Evolutionary conservation across 1,140 invertebrate species (phyloP), one percentile per base, ranked within the genome.

Genomic region (Eurosta solidaginis): DNA sequence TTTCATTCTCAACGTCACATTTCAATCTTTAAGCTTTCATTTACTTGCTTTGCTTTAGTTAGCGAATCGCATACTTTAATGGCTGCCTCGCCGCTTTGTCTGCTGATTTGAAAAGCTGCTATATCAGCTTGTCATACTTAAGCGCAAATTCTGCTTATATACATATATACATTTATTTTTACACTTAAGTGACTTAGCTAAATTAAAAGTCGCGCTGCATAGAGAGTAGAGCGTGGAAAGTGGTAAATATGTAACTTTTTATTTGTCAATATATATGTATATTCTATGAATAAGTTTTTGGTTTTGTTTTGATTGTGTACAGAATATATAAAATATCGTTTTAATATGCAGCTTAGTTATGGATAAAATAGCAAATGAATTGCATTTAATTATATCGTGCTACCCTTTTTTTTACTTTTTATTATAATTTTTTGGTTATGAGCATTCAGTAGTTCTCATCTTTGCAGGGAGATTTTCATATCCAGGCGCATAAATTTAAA

Each of bases 361-460:
- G 59, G 33, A 20, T 40, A 40, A 68, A 68, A 33, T 40, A 68
- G 59, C 59, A 68, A 68, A 68, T 68, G 14, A 68, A 40, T 68
- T 68, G 6, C 59, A n/a, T 68, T 68, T 68, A 68, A 68, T 40
- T 29, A 68, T 29, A 68, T 68, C 59, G 33, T n/a, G 36, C n/a
- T 68, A n/a, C 36, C n/a, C 59, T 68, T 29, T 68, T 9, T 68
- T 68, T 40, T 17, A 1, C 59, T 40, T 40, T 47, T 47, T 17
- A 33, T 63, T 17, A 33, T 17, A 36, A 22, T 63, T 63, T 25
- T 63, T n/a, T n/a, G n/a, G n/a, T n/a, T n/a, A n/a, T n/a, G n/a
- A 54, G 12, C 22, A 22, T 22, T 27, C 10, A 12, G 22, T 17
- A 59, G 29, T 59, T 59, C 9, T 52, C 14, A 59, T 33, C 14